Conservation (phyloP, 2,797 vertebrate species). For the Botia kubotai region DNA sequence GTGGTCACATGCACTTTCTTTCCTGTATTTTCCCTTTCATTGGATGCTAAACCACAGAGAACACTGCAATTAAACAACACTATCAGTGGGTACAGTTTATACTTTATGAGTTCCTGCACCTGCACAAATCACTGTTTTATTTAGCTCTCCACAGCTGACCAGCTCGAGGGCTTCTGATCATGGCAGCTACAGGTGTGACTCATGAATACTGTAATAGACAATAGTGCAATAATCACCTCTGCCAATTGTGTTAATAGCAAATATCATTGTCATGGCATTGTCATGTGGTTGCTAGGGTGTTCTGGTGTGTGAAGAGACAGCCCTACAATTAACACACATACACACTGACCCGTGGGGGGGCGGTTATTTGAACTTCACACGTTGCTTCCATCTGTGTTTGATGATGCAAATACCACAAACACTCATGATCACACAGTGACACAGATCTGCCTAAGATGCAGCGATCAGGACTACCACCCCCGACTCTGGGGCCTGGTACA, state of each 20-base stretch:
- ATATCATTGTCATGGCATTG: not conserved
- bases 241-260: not conserved
- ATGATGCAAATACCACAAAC: conserved; percentile 13
- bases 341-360: not conserved
- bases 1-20: too few relatives aligned
- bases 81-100: too few relatives aligned
- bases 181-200: not conserved
- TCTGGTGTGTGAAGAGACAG: not conserved
- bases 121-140: not conserved
- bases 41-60: too few relatives aligned
- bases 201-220: not conserved
- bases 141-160: not conserved
- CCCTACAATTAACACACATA: conserved; percentile 4
- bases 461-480: not conserved
- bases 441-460: not conserved
- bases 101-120: not conserved
- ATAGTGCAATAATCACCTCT: not conserved
- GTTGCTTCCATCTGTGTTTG: conserved; percentile 1
- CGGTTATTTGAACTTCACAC: not conserved
- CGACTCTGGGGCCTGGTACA: not conserved
- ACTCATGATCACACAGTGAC: not conserved
- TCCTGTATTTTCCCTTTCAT: too few relatives aligned
- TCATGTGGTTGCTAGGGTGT: not conserved
- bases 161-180: not conserved
- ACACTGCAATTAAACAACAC: too few relatives aligned